A percentile compares a stretch with the other conserved stretches of the same genome.
These are phyloP conservation scores for Tetramorium bicarinatum DNA, from an alignment of 2,888 invertebrate genomes.

Conservation along the genomic window DNA sequence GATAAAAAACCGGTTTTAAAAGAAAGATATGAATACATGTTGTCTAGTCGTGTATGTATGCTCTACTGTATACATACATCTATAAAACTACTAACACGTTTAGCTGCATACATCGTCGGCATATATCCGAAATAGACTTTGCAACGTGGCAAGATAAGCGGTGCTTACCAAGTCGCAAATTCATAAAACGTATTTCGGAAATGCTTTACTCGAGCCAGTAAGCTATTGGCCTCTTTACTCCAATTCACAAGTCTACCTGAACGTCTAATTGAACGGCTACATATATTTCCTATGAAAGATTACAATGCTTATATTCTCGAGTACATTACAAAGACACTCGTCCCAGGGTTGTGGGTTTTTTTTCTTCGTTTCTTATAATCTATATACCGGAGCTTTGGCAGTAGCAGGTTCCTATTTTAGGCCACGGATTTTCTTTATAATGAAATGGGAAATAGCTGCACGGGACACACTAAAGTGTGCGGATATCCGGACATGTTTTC, in stretches of 20 bases:
- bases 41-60: constrained; percentile 31
- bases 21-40: constrained; percentile 47
- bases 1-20: constrained; percentile 33
- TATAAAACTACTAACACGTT: constrained; percentile 61
- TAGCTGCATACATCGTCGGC: constrained; percentile 57
- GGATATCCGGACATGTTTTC: not conserved
- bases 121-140: constrained; percentile 52
- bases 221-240: constrained; percentile 51
- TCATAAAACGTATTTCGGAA: constrained; percentile 49
- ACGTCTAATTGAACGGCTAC: constrained; percentile 65
- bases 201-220: constrained; percentile 43
- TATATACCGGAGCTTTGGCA: constrained; percentile 74
- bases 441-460: constrained; percentile 45
- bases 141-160: not conserved
- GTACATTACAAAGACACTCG: constrained; percentile 70
- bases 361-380: constrained; percentile 59
- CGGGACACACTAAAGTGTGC: constrained; percentile 7
- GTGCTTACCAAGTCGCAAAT: not conserved
- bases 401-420: constrained; percentile 71
- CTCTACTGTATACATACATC: constrained; percentile 52
- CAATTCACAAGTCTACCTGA: constrained; percentile 62
- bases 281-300: constrained; percentile 71
- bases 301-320: constrained; percentile 68
- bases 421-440: constrained; percentile 63
- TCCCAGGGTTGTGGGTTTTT: constrained; percentile 48